Evolutionary conservation across 1,140 invertebrate genomes (phyloP).

Genomic region (Rhyacophila brunnea): DNA sequence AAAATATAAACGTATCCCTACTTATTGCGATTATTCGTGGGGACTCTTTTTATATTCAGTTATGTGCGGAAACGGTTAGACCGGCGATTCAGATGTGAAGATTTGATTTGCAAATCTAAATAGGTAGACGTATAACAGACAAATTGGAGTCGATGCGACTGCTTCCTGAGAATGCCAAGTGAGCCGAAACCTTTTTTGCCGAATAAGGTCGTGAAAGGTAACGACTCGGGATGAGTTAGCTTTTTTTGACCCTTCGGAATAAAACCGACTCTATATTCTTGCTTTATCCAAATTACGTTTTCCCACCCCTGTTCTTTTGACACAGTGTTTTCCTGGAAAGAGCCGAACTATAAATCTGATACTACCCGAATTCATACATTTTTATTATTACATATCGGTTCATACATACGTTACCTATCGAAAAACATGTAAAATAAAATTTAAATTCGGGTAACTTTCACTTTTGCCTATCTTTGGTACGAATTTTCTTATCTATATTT

Average conservation of each 20-base stretch:
- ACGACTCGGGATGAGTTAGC: conserved; percentile 5
- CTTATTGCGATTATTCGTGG: not conserved
- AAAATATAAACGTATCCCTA: not conserved
- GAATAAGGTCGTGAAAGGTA: conserved; percentile 19
- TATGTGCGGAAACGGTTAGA: not conserved
- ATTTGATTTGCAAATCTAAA: conserved; percentile 19
- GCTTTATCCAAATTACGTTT: conserved; percentile 20
- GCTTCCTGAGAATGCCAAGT: conserved; percentile 12
- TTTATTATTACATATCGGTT: too few species aligned
- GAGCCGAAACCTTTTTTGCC: conserved; percentile 18
- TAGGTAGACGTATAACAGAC: conserved; percentile 1
- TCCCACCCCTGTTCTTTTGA: conserved; percentile 2
- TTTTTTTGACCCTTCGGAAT: not conserved
- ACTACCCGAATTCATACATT: too few species aligned
- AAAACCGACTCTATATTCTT: not conserved
- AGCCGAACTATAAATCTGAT: too few species aligned
- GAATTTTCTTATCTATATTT: too few species aligned
- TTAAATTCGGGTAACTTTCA: too few species aligned
- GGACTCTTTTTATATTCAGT: not conserved
- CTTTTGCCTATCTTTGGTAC: too few species aligned
- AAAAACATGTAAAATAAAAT: too few species aligned
- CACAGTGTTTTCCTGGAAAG: not conserved
- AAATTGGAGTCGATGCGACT: not conserved
- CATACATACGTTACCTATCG: too few species aligned
- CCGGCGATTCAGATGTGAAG: not conserved